Conservation (phyloP, 2,888 invertebrate genomes). For the Pristionchus japonicus region DNA sequence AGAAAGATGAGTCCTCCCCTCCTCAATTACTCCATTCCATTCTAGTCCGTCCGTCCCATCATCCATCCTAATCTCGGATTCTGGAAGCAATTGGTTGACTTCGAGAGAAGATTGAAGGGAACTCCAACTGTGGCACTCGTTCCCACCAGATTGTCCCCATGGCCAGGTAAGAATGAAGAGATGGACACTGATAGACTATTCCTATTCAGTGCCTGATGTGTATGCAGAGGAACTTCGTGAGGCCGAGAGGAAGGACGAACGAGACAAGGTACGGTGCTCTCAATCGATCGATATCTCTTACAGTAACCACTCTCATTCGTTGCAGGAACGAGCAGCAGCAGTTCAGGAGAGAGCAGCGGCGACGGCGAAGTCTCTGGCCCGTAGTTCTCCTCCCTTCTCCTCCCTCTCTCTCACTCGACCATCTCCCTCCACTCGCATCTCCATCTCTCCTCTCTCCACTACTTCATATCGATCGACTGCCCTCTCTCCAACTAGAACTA, state of each 20-base stretch:
- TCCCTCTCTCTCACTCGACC: background rate
- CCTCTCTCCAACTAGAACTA: background rate
- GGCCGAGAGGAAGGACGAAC: slow-evolving; percentile 22
- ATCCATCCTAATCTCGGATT: slow-evolving; percentile 92
- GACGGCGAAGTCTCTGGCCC: background rate
- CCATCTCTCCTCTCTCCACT: background rate
- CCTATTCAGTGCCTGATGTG: slow-evolving; percentile 22
- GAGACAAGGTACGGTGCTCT: slow-evolving; percentile 8
- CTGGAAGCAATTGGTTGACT: slow-evolving; percentile 89
- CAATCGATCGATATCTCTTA: background rate
- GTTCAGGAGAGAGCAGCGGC: background rate
- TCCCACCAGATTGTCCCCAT: background rate
- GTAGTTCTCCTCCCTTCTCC: background rate
- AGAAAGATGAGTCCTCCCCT: background rate
- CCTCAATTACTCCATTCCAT: too few species aligned
- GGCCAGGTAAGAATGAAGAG: background rate
- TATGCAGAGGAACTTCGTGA: slow-evolving; percentile 28
- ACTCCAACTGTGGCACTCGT: slow-evolving; percentile 21
- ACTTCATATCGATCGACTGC: slow-evolving; percentile 27
- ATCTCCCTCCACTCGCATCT: background rate
- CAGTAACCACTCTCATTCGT: background rate
- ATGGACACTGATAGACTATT: background rate
- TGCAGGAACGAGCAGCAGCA: background rate
- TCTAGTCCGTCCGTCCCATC: slow-evolving; percentile 83
- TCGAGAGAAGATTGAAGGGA: slow-evolving; percentile 79